Evolutionary conservation across 2,888 invertebrate genomes (phyloP), one percentile per base, ranked within the genome.

Genomic region (Volucella inflata): DNA sequence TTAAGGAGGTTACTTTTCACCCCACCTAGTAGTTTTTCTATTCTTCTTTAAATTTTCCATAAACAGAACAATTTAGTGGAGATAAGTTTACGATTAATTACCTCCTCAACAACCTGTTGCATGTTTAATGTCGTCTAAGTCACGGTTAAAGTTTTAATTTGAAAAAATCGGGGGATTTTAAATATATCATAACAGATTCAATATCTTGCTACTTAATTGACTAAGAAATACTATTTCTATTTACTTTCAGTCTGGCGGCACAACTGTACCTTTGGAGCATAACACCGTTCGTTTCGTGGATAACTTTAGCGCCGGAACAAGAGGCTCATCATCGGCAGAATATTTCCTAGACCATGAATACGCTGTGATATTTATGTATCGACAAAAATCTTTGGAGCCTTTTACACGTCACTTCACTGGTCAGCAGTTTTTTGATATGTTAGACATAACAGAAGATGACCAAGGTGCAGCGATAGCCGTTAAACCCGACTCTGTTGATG

Each of bases 231-330:
- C 40, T 60, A 70, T 42, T 55, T 50, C 72, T 38, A 42, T 72
- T 59, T 2, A 59, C 87, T 68, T 65, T 10, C 92, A 96, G 96
- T 98, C 98, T 81, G 99, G 99, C 48, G 99, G 99, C 71, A 99
- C 99, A 4, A 98, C 97, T 46, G 97, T 99, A 6, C 99, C 99
- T 0, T 92, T 99, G 74, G 99, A 99, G 91, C 97, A 98, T 91
- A 97, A 98, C 91, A 98, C 99, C 0, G 99, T 99, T 0, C 94
- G 99, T 65, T 99, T 97, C 92, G 98, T 99, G 72, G 99, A 99
- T 92, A 99, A 99, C 93, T 99, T 99, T 93, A 99, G 99, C 92
- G 97, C 98, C 16, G 99, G 99, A 57, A 98, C 96, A 0, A 94
- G 99, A 87, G 99, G 99, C 21, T 95, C 99, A 0, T 95, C 97